Evolutionary conservation across 2,113 vertebrate species (phyloP).

Genomic region (Isichthys henryi): DNA sequence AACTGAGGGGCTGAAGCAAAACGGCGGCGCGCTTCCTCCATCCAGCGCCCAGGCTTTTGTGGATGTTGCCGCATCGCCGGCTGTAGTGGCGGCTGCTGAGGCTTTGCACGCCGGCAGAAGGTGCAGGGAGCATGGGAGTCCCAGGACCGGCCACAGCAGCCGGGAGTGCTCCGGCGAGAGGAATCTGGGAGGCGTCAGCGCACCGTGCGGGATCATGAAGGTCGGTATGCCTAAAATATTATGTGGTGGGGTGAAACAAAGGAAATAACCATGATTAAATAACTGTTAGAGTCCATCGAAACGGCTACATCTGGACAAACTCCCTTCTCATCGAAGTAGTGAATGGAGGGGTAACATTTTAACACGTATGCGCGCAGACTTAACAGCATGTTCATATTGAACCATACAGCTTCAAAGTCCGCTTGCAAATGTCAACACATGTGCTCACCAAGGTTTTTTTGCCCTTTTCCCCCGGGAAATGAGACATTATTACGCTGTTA

Average conservation of each 20-base stretch:
- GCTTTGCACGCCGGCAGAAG: conserved; percentile 10
- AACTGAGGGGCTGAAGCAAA: neutral
- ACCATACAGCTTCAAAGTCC: neutral
- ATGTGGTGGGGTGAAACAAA: neutral
- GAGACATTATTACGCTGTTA: neutral
- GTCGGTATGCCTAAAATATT: conserved; percentile 30
- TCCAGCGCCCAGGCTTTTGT: conserved; percentile 4
- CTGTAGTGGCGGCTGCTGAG: conserved; percentile 31
- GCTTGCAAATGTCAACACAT: neutral
- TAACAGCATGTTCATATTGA: neutral
- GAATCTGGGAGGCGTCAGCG: conserved; percentile 33
- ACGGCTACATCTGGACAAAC: neutral
- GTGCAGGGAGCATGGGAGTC: conserved; percentile 21
- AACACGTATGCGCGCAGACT: neutral
- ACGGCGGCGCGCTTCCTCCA: neutral
- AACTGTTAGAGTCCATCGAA: neutral
- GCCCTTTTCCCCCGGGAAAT: neutral
- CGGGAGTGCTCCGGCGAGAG: conserved; percentile 49
- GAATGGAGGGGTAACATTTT: neutral
- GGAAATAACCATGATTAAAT: neutral
- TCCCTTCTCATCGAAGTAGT: neutral
- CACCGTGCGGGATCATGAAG: conserved; percentile 55
- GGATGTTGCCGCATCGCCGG: conserved; percentile 19
- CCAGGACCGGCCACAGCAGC: conserved; percentile 38
- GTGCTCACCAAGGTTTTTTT: neutral